Conservation (phyloP, 2,888 invertebrate species). For the Lasioglossum villosulum region DNA sequence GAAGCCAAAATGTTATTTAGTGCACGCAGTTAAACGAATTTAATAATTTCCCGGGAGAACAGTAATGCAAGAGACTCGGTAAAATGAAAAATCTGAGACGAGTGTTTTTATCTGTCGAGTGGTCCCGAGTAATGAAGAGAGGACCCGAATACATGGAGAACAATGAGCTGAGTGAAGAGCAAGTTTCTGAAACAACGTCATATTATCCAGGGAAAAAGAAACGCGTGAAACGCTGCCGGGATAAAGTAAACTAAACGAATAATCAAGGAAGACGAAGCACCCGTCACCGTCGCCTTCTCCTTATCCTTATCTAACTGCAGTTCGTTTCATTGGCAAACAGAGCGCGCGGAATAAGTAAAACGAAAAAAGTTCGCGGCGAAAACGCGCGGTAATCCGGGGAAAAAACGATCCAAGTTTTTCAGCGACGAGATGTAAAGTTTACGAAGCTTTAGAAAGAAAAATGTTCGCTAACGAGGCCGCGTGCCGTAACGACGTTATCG, state of each 20-base stretch:
- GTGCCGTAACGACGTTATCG: not conserved
- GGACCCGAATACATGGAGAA: not conserved
- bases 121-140: not conserved
- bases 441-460: not conserved
- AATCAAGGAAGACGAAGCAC: not conserved
- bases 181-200: not conserved
- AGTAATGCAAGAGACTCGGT: not conserved
- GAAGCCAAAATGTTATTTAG: not conserved
- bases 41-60: not conserved
- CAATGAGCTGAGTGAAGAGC: not conserved
- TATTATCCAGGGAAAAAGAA: not conserved
- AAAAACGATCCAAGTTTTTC: constrained; percentile 10
- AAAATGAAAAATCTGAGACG: not conserved
- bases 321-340: constrained; percentile 18
- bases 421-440: constrained; percentile 4
- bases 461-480: not conserved
- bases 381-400: not conserved
- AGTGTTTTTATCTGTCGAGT: not conserved
- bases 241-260: constrained; percentile 5
- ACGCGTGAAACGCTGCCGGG: not conserved
- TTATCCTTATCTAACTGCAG: not conserved
- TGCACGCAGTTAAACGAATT: not conserved
- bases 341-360: constrained; percentile 1
- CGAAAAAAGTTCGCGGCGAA: not conserved
- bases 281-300: not conserved